These are phyloP conservation scores for Liparis tanakae DNA, from an alignment of 2,797 vertebrate genomes.

Conservation along the genomic window DNA sequence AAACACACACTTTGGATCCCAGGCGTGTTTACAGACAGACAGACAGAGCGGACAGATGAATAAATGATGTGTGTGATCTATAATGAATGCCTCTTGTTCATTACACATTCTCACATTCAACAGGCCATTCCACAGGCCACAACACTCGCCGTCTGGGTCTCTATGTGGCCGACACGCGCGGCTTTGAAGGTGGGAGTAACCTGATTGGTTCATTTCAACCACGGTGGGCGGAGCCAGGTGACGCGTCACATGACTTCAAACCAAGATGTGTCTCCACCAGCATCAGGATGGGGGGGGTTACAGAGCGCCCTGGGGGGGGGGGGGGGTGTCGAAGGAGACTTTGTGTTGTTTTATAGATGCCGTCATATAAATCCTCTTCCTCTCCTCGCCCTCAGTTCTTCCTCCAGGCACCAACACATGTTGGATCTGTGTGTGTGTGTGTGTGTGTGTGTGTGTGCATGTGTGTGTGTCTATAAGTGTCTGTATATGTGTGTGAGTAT, in stretches of 20 bases:
- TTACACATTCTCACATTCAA: slow-evolving; percentile 83
- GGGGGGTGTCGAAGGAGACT: slow-evolving; percentile 22
- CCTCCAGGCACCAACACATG: slow-evolving; percentile 62
- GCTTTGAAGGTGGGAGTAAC: not conserved
- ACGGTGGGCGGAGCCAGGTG: slow-evolving; percentile 8
- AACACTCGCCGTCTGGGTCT: slow-evolving; percentile 41
- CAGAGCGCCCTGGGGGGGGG: slow-evolving; percentile 34
- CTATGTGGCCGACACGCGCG: slow-evolving; percentile 34
- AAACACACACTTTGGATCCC: slow-evolving; percentile 63
- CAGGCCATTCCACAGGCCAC: slow-evolving; percentile 73
- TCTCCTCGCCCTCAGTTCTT: slow-evolving; percentile 11
- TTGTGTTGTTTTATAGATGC: slow-evolving; percentile 53
- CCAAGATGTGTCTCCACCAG: not conserved
- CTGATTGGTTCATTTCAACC: slow-evolving; percentile 14
- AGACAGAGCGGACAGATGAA: slow-evolving; percentile 78
- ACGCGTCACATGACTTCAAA: not conserved
- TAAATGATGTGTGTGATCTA: slow-evolving; percentile 85
- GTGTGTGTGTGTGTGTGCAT: not conserved
- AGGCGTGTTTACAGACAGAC: slow-evolving; percentile 80
- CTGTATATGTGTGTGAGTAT: not conserved
- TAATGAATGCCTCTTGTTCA: slow-evolving; percentile 83
- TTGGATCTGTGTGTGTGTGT: slow-evolving; percentile 16
- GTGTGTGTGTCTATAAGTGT: not conserved
- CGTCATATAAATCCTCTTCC: slow-evolving; percentile 32
- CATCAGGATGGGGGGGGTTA: slow-evolving; percentile 1